These are phyloP conservation scores for Drosophila repletoides DNA, from an alignment of 1,140 invertebrate species.

Conservation along the genomic window DNA sequence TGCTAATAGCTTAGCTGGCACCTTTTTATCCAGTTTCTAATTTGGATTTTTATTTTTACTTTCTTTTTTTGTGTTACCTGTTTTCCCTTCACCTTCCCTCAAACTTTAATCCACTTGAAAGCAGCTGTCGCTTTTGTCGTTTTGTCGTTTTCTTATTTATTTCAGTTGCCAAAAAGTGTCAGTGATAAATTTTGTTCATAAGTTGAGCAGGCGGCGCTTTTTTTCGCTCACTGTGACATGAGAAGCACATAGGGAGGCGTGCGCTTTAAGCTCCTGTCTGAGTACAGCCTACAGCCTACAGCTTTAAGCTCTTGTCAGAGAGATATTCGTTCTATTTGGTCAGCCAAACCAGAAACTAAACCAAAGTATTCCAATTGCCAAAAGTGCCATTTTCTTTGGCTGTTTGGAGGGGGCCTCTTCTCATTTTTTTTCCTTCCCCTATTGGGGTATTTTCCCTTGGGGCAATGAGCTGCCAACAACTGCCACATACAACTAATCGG, in stretches of 20 bases:
- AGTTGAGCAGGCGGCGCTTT: constrained; percentile 9
- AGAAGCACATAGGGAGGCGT: constrained; percentile 37
- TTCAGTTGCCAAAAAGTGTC: constrained; percentile 35
- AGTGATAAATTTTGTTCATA: constrained; percentile 52
- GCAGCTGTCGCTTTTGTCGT: constrained; percentile 37
- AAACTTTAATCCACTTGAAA: constrained; percentile 42
- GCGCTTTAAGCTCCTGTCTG: constrained; percentile 11
- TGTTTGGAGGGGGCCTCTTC: not conserved
- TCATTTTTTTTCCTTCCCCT: constrained; percentile 1
- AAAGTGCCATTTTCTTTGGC: constrained; percentile 28
- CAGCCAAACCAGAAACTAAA: too few species aligned
- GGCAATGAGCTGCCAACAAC: constrained; percentile 25
- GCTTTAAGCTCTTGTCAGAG: constrained; percentile 7
- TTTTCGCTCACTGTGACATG: not conserved
- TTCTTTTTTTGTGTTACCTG: not conserved
- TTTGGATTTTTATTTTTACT: not conserved
- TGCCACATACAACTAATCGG: constrained; percentile 42
- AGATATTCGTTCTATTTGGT: too few species aligned
- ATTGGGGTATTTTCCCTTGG: constrained; percentile 11
- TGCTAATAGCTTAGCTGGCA: constrained; percentile 5
- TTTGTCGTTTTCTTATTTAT: constrained; percentile 36
- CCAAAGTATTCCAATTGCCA: constrained; percentile 42
- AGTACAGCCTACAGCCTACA: too few species aligned
- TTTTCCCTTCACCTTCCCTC: not conserved
- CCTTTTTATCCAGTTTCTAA: too few species aligned